Conservation (phyloP, 1,140 invertebrate species). For the Solenopsis fugax region DNA sequence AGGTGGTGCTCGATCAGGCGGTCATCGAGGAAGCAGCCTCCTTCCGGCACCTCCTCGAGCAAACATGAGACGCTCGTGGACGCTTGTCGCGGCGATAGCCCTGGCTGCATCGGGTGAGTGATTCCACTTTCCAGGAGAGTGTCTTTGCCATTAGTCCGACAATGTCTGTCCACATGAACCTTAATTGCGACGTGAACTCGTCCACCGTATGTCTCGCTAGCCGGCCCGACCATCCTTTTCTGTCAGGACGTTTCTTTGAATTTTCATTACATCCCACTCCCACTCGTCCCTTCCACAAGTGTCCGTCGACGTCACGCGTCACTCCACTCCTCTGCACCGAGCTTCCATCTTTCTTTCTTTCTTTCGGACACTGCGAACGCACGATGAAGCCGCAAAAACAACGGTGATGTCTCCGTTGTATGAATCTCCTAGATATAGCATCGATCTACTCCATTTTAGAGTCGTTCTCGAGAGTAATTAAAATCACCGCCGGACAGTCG, state of each 20-base stretch:
- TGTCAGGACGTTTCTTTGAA: not conserved
- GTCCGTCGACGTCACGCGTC: slow-evolving; percentile 60
- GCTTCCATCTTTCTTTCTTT: slow-evolving; percentile 25
- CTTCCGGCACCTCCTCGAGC: slow-evolving; percentile 68
- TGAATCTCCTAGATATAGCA: not conserved
- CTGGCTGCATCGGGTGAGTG: slow-evolving; percentile 86
- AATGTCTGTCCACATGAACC: not conserved
- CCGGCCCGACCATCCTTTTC: not conserved
- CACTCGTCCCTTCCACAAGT: slow-evolving; percentile 54
- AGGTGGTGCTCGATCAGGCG: slow-evolving; percentile 51
- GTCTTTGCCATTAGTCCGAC: slow-evolving; percentile 6
- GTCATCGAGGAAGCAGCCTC: slow-evolving; percentile 63
- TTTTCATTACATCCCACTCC: slow-evolving; percentile 6
- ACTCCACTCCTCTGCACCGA: too few relatives aligned
- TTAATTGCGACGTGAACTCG: slow-evolving; percentile 50
- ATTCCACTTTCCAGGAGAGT: not conserved
- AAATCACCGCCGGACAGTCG: not conserved
- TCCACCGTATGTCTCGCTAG: slow-evolving; percentile 11
- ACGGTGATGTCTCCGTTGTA: not conserved
- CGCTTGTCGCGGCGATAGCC: slow-evolving; percentile 86
- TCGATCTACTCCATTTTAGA: not conserved
- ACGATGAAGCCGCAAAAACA: not conserved
- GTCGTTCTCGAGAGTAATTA: slow-evolving; percentile 1
- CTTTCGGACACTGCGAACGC: slow-evolving; percentile 1
- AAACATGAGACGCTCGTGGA: slow-evolving; percentile 85